Evolutionary conservation across 2,888 invertebrate species (phyloP).

Genomic region (Lacanobia wlatinum): DNA sequence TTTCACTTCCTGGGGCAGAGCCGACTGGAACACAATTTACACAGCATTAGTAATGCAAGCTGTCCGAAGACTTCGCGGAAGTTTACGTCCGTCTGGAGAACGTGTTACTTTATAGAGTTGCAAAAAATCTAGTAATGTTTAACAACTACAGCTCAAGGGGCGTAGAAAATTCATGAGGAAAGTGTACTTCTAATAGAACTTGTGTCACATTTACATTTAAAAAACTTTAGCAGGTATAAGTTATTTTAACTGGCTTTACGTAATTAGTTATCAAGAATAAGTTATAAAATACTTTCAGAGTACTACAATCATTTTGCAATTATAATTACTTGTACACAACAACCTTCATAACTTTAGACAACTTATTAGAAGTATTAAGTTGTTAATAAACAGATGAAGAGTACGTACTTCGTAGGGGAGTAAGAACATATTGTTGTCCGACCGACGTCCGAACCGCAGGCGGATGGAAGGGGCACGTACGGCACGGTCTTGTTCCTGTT

Average conservation of each 20-base stretch:
- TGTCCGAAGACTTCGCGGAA: slow-evolving; percentile 32
- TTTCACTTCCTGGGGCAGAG: slow-evolving; percentile 87
- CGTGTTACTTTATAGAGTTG: slow-evolving; percentile 3
- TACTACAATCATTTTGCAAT: slow-evolving; percentile 26
- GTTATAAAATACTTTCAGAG: slow-evolving; percentile 9
- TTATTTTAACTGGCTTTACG: neutral
- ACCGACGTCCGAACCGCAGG: slow-evolving; percentile 94
- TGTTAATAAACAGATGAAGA: slow-evolving; percentile 8
- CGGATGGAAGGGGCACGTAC: slow-evolving; percentile 94
- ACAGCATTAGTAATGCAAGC: slow-evolving; percentile 47
- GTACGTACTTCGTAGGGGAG: slow-evolving; percentile 85
- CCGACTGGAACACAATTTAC: slow-evolving; percentile 79
- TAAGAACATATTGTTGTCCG: slow-evolving; percentile 92
- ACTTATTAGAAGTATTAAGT: neutral
- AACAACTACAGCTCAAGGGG: neutral
- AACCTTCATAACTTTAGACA: slow-evolving; percentile 13
- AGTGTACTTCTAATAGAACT: slow-evolving; percentile 73
- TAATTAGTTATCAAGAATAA: slow-evolving; percentile 6
- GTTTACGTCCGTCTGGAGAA: slow-evolving; percentile 30
- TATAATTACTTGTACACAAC: slow-evolving; percentile 17
- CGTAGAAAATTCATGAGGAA: slow-evolving; percentile 16
- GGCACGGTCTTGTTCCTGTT: slow-evolving; percentile 91
- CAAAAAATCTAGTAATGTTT: slow-evolving; percentile 3
- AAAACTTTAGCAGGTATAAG: slow-evolving; percentile 1
- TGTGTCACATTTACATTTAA: neutral